phyloP scores from a whole-genome alignment of 2,888 invertebrate species.

The Syrista parreyssii region DNA sequence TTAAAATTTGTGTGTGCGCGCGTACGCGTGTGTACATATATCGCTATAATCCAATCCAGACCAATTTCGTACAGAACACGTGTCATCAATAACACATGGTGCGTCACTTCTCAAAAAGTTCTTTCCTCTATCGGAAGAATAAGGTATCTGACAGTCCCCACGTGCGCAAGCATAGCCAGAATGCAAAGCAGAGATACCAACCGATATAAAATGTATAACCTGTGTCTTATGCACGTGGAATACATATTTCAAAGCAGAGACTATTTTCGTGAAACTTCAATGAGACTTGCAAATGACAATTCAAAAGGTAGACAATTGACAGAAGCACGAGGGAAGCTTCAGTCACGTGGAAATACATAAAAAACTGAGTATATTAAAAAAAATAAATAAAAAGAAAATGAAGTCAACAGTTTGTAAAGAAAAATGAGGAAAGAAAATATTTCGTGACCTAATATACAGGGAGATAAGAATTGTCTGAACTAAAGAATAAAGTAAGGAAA shows the following conservation, averaged over 20 bases:
- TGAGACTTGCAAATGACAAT: no score
- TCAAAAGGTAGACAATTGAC: no score
- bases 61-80: slow-evolving; percentile 7
- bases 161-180: no score
- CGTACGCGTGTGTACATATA: no score
- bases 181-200: no score
- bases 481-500: slow-evolving; percentile 2
- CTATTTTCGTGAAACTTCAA: no score
- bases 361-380: slow-evolving; percentile 15
- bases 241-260: no score
- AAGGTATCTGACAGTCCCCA: background rate
- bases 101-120: slow-evolving; percentile 1
- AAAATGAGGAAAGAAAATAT: slow-evolving; percentile 7
- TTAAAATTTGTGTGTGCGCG: no score
- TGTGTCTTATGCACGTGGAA: no score
- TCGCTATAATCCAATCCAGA: no score
- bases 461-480: slow-evolving; percentile 19
- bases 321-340: no score
- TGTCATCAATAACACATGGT: slow-evolving; percentile 25
- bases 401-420: slow-evolving; percentile 8
- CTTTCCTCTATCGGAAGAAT: background rate
- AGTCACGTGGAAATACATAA: slow-evolving; percentile 1
- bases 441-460: slow-evolving; percentile 18
- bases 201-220: no score
- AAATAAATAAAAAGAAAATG: slow-evolving; percentile 17